Evolutionary conservation across 1,140 invertebrate genomes (phyloP), one percentile per base, ranked within the genome.

Genomic region (Trichogramma pretiosum): DNA sequence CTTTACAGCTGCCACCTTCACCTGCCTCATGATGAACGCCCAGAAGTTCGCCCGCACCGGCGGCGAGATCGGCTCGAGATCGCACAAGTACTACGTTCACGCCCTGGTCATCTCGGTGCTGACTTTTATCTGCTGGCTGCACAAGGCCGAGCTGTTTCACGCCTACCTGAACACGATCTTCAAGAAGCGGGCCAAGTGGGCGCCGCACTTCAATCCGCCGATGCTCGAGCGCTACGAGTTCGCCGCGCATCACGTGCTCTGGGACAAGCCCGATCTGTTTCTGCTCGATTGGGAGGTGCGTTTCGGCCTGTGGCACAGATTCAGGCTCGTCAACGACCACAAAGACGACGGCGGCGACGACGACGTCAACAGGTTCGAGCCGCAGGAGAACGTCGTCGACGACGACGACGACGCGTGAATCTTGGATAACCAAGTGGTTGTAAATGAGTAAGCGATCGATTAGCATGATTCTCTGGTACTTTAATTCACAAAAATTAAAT

Each of bases 261-360:
- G 76, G 76, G 72, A 78, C 52, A 79, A 81, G 33, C 69, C 76
- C 0, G 75, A 78, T 7, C 51, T 80, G 1, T 80, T 78, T 56
- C 77, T 80, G 22, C 68, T 78, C 19, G 77, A 81, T 53, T 80
- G 77, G 78, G 76, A 80, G 52, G 65, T 75, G 3, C 62, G 79
- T 26, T 80, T 77, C 44, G 77, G 76, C 4, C 55, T 81, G 3
- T 80, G 77, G 78, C 79, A 77, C 60, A 72, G 73, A 54, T 80
- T 80, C 54, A 59, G 62, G 19, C 43, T 54, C 9, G 13, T n/a
- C n/a, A n/a, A n/a, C n/a, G n/a, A n/a, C n/a, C n/a, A n/a, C n/a
- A n/a, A n/a, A n/a, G n/a, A n/a, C n/a, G n/a, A n/a, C n/a, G n/a
- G n/a, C n/a, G n/a, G n/a, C n/a, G n/a, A n/a, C n/a, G 18, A 35